These are phyloP conservation scores for Drosophila fungiperda DNA, from an alignment of 2,888 invertebrate genomes.

Conservation along the genomic window DNA sequence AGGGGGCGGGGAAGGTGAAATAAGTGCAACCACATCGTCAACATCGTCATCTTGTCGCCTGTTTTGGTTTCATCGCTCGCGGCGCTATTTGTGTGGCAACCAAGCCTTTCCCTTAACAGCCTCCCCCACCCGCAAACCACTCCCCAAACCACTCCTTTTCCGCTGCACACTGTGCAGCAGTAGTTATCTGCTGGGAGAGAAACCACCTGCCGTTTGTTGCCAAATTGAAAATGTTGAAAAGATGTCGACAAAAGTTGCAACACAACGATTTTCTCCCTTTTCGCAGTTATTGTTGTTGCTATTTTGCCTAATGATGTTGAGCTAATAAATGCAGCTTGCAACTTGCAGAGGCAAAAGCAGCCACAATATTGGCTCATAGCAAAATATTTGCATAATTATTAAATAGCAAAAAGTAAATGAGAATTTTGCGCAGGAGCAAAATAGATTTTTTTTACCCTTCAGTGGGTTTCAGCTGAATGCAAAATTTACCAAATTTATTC, in stretches of 20 bases:
- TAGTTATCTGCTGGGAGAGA: slow-evolving; percentile 14
- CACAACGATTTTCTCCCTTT: slow-evolving; percentile 47
- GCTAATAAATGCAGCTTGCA: slow-evolving; percentile 45
- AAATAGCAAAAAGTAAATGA: not conserved
- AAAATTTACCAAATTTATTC: not conserved
- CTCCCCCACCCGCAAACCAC: too few species aligned
- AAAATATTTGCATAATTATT: slow-evolving; percentile 39
- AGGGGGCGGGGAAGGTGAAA: slow-evolving; percentile 11
- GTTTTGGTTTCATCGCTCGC: slow-evolving; percentile 70
- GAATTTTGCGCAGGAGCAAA: not conserved
- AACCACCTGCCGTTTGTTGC: slow-evolving; percentile 43
- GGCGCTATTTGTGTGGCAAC: slow-evolving; percentile 53
- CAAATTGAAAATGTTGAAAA: slow-evolving; percentile 72
- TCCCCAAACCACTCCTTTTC: too few species aligned
- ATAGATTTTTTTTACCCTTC: not conserved
- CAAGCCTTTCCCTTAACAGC: slow-evolving; percentile 12
- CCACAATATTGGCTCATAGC: slow-evolving; percentile 2
- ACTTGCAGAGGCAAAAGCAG: slow-evolving; percentile 2
- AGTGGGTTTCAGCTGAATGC: not conserved
- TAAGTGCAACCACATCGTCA: slow-evolving; percentile 68
- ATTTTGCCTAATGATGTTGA: slow-evolving; percentile 43
- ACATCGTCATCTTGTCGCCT: slow-evolving; percentile 59
- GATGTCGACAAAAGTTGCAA: slow-evolving; percentile 64
- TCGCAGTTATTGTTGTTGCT: slow-evolving; percentile 2
- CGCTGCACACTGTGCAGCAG: not conserved